Percentiles rank a stretch among this genome's conserved stretches.
phyloP scores from a whole-genome alignment of 1,140 invertebrate genomes.

The Drosophila bifasciata region DNA sequence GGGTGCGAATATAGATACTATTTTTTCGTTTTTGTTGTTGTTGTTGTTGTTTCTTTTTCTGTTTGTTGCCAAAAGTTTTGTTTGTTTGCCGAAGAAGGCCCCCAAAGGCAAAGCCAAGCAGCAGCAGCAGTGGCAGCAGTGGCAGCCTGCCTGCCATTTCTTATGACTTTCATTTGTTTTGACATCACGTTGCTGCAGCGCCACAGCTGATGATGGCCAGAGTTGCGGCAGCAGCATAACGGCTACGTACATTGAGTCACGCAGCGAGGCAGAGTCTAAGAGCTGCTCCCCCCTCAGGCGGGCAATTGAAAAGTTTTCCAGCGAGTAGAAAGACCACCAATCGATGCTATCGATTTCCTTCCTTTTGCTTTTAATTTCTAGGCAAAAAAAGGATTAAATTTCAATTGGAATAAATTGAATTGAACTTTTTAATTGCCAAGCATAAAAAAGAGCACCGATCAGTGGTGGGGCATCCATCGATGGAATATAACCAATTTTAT shows the following conservation, averaged over 20 bases:
- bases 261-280: conserved; percentile 4
- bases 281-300: background rate
- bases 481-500: too few species aligned
- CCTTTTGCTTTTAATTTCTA: background rate
- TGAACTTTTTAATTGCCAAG: too few species aligned
- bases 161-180: conserved; percentile 80
- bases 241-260: conserved; percentile 23
- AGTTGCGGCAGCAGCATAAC: conserved; percentile 32
- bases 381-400: too few species aligned
- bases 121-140: background rate
- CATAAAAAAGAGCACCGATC: too few species aligned
- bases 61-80: conserved; percentile 70
- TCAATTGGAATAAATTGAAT: too few species aligned
- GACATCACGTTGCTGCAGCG: conserved; percentile 74
- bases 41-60: conserved; percentile 19
- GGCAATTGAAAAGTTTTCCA: background rate
- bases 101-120: conserved; percentile 28
- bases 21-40: conserved; percentile 31
- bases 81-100: conserved; percentile 65
- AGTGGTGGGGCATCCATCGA: too few species aligned
- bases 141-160: conserved; percentile 50
- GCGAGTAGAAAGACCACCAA: background rate
- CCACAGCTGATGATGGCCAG: conserved; percentile 1
- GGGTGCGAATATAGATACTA: conserved; percentile 55
- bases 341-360: background rate